These are phyloP conservation scores for Atethmia centrago DNA, from an alignment of 2,888 invertebrate species.

Conservation along the genomic window DNA sequence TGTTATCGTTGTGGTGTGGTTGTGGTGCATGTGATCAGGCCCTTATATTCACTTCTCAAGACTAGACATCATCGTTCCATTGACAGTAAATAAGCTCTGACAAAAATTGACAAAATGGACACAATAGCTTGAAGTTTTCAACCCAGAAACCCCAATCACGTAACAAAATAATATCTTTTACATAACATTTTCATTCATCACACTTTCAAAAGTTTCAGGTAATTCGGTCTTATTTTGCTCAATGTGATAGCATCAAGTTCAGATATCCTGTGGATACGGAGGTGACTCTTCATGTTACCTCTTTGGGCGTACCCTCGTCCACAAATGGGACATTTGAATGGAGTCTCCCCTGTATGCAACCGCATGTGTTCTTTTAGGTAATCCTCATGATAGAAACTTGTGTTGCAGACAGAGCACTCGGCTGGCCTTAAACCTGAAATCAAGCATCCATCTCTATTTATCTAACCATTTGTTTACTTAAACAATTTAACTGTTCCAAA, in stretches of 20 bases:
- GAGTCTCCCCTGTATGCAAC: constrained; percentile 88
- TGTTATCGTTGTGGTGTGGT: no score
- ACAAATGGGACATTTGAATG: constrained; percentile 88
- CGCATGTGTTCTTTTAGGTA: constrained; percentile 87
- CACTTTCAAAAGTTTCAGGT: constrained; percentile 82
- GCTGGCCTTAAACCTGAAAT: constrained; percentile 85
- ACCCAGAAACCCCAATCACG: constrained; percentile 3
- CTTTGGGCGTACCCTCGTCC: constrained; percentile 86
- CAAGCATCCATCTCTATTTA: background rate
- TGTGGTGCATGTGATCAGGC: no score
- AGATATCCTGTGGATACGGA: constrained; percentile 83
- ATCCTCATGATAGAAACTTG: constrained; percentile 84
- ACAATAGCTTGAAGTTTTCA: background rate
- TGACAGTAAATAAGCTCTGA: constrained; percentile 31
- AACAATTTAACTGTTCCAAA: background rate
- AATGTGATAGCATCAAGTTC: constrained; percentile 80
- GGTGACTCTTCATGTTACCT: constrained; percentile 88
- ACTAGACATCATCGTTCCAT: background rate
- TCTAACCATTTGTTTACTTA: background rate
- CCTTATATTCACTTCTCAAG: background rate
- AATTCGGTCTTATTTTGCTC: constrained; percentile 84
- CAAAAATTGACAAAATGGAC: constrained; percentile 27
- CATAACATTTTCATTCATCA: constrained; percentile 44
- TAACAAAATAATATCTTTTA: constrained; percentile 45
- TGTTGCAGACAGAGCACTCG: constrained; percentile 82